phyloP scores from a whole-genome alignment of 1,140 invertebrate genomes.

The Drosophila lacertosa region DNA sequence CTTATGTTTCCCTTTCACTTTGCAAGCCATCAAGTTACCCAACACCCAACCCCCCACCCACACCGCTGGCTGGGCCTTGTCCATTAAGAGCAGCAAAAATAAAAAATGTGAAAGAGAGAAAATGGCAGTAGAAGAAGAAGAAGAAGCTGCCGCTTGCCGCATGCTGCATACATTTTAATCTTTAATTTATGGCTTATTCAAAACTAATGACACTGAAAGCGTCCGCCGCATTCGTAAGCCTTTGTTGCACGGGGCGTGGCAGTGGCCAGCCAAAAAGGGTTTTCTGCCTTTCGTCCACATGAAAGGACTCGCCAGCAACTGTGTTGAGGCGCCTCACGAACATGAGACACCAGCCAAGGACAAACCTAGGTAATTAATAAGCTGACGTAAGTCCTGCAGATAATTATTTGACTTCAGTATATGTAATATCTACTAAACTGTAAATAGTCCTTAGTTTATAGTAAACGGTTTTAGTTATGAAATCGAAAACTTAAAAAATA shows the following conservation, averaged over 20 bases:
- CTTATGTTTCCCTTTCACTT: constrained; percentile 72
- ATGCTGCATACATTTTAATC: constrained; percentile 66
- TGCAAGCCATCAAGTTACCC: constrained; percentile 14
- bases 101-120: constrained; percentile 16
- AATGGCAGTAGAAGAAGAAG: background rate
- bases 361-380: background rate
- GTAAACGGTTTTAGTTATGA: too few relatives aligned
- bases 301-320: constrained; percentile 19
- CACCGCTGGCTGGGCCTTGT: constrained; percentile 30
- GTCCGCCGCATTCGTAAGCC: constrained; percentile 31
- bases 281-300: constrained; percentile 22
- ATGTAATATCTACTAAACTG: too few relatives aligned
- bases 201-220: constrained; percentile 80
- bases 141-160: constrained; percentile 19
- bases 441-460: too few relatives aligned
- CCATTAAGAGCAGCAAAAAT: constrained; percentile 42
- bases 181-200: constrained; percentile 82
- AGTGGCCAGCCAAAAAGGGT: constrained; percentile 15
- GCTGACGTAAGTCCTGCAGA: background rate
- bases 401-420: background rate
- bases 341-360: background rate
- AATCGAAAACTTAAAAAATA: too few relatives aligned
- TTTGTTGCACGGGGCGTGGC: constrained; percentile 10
- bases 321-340: background rate
- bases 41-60: background rate